Conservation (phyloP, 2,113 vertebrate genomes). For the Recurvirostra avosetta region DNA sequence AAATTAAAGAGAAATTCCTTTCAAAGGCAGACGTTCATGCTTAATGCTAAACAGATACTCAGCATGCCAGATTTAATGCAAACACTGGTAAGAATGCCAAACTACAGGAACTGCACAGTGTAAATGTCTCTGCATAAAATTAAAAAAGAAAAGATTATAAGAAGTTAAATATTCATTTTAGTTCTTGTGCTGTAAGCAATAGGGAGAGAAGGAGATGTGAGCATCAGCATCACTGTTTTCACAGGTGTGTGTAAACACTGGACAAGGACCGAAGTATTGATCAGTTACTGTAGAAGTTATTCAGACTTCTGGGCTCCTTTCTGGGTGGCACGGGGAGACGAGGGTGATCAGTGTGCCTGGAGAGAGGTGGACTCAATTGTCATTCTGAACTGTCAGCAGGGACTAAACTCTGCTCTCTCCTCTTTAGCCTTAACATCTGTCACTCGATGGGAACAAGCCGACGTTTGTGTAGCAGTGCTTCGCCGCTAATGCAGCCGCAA, state of each 20-base stretch:
- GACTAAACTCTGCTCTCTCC: background rate
- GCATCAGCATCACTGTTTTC: background rate
- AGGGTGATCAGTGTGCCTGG: background rate
- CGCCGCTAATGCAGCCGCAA: background rate
- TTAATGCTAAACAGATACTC: conserved; percentile 29
- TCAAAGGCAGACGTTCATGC: background rate
- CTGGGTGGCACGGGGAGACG: background rate
- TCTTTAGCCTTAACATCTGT: background rate
- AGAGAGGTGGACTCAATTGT: background rate
- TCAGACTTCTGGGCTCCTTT: background rate
- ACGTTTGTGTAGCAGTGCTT: background rate
- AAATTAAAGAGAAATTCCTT: conserved; percentile 20
- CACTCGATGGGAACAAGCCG: background rate
- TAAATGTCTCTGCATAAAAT: background rate
- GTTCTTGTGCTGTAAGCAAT: background rate
- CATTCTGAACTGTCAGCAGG: background rate
- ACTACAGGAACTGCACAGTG: background rate
- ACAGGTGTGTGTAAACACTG: background rate
- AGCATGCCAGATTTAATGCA: background rate
- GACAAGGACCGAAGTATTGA: background rate
- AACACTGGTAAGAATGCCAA: background rate
- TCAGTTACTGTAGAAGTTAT: background rate
- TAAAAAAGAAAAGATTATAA: background rate
- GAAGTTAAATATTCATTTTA: background rate
- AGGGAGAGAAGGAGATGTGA: background rate